Conservation (phyloP, 2,797 vertebrate genomes). For the Enteromius treurensis region DNA sequence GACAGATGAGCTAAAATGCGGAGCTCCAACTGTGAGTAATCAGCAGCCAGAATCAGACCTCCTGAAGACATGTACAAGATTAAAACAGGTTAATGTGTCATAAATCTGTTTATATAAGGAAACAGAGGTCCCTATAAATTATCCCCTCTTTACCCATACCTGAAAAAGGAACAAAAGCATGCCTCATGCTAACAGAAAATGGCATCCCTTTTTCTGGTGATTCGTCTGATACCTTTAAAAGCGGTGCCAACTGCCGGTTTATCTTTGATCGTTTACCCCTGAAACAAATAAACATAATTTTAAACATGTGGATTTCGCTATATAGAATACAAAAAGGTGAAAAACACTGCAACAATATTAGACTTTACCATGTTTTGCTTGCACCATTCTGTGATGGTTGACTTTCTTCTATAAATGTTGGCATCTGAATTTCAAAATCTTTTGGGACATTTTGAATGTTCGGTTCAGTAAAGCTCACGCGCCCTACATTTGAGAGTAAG, state of each 20-base stretch:
- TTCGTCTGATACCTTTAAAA: conserved; percentile 58
- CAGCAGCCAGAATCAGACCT: conserved; percentile 91
- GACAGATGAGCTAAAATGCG: conserved; percentile 95
- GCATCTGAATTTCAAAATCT: conserved; percentile 95
- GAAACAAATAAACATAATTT: conserved; percentile 22
- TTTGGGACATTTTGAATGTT: conserved; percentile 97
- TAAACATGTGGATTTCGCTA: neutral
- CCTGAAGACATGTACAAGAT: conserved; percentile 71
- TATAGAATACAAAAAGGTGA: neutral
- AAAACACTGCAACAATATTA: neutral
- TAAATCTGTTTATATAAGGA: neutral
- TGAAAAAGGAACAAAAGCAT: conserved; percentile 93
- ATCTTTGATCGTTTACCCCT: conserved; percentile 63
- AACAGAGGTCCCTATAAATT: neutral
- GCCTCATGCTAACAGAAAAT: conserved; percentile 94
- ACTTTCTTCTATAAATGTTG: conserved; percentile 84
- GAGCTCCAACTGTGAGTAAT: conserved; percentile 96
- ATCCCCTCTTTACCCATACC: conserved; percentile 74
- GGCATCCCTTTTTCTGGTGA: conserved; percentile 73
- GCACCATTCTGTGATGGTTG: conserved; percentile 77
- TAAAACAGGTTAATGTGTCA: neutral
- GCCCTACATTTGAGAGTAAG: conserved; percentile 73
- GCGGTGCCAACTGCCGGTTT: conserved; percentile 38
- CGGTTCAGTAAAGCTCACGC: conserved; percentile 92
- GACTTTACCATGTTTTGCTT: conserved; percentile 66